These are phyloP conservation scores for Vidua macroura DNA, from an alignment of 2,113 vertebrate species.

Conservation along the genomic window DNA sequence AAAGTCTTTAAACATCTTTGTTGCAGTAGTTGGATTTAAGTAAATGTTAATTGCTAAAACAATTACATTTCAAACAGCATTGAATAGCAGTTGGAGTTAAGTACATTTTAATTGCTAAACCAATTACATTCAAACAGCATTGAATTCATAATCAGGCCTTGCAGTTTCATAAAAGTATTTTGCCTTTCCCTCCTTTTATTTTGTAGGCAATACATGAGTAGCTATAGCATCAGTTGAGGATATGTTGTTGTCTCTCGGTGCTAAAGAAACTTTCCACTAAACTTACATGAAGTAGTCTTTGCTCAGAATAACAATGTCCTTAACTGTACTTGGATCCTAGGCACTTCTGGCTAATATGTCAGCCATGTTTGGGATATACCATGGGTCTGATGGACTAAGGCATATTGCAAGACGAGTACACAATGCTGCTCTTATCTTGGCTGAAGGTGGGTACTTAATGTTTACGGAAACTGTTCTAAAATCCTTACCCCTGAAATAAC, in stretches of 20 bases:
- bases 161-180: neutral
- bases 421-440: conserved; percentile 88
- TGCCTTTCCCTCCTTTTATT: neutral
- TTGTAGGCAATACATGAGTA: neutral
- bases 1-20: neutral
- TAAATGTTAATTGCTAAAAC: neutral
- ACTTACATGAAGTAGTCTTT: neutral
- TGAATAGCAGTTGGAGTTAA: neutral
- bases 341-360: conserved; percentile 97
- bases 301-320: neutral
- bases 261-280: neutral
- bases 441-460: conserved; percentile 82
- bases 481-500: neutral
- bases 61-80: neutral
- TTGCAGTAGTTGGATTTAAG: neutral
- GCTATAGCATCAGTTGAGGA: neutral
- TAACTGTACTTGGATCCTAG: conserved; percentile 67
- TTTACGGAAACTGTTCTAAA: neutral
- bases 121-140: neutral
- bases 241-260: neutral
- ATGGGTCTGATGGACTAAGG: conserved; percentile 87
- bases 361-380: conserved; percentile 92
- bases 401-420: conserved; percentile 92
- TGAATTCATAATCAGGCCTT: neutral
- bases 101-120: neutral